These are phyloP conservation scores for Agrotis puta DNA, from an alignment of 2,888 invertebrate genomes.

Conservation along the genomic window DNA sequence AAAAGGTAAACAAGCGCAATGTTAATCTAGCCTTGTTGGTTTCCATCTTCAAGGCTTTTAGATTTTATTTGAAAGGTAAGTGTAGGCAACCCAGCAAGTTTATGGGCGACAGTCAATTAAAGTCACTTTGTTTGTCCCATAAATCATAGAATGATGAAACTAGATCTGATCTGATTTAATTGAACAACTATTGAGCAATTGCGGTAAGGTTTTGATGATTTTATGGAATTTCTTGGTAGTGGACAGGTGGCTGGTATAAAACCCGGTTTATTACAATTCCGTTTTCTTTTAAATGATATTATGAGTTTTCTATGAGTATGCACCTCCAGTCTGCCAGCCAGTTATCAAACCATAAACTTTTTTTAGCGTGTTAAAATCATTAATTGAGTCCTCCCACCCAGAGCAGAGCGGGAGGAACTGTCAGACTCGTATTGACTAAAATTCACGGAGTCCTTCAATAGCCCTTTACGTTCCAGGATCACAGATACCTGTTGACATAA, in stretches of 20 bases:
- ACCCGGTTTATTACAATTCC: no score
- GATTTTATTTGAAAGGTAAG: constrained; percentile 56
- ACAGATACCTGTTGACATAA: no score
- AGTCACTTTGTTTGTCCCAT: constrained; percentile 56
- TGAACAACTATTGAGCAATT: constrained; percentile 51
- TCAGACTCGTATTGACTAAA: no score
- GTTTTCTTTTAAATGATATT: background rate
- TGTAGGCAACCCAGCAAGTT: constrained; percentile 53
- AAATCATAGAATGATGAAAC: constrained; percentile 66
- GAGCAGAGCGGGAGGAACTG: no score
- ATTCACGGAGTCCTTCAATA: no score
- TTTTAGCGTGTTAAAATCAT: no score
- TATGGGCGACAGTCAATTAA: constrained; percentile 60
- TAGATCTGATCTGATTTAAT: constrained; percentile 53
- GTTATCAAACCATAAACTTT: no score
- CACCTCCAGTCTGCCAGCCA: no score
- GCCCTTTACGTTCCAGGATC: no score
- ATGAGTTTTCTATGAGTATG: background rate
- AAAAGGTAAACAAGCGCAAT: constrained; percentile 52
- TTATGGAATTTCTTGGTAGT: constrained; percentile 3
- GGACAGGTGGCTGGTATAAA: background rate
- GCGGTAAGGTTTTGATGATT: constrained; percentile 41
- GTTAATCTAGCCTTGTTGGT: constrained; percentile 27
- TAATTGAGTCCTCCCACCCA: no score
- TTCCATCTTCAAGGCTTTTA: constrained; percentile 54